Evolutionary conservation across 2,797 vertebrate species (phyloP).

Genomic region (Pantherophis vulpinus): DNA sequence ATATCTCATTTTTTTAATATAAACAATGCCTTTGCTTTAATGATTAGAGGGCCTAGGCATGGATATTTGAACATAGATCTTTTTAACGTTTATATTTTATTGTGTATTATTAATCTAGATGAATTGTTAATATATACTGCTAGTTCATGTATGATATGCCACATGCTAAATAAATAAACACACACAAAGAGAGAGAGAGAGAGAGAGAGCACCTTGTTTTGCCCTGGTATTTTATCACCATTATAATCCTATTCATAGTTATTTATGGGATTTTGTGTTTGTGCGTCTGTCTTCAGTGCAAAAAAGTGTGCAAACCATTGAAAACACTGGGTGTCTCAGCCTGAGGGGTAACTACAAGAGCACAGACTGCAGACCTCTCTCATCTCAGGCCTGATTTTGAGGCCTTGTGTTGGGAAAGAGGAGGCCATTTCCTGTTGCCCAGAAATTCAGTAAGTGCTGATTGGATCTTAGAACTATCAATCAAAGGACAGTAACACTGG

Average conservation of each 20-base stretch:
- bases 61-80: neutral
- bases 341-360: neutral
- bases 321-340: neutral
- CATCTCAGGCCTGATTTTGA: neutral
- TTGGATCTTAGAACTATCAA: neutral
- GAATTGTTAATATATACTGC: neutral
- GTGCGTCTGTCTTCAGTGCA: neutral
- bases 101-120: neutral
- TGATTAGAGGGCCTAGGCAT: neutral
- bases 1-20: neutral
- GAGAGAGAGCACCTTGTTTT: neutral
- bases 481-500: neutral
- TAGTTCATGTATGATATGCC: no score
- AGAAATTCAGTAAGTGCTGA: neutral
- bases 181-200: no score
- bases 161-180: neutral
- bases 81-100: neutral
- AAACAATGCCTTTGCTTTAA: neutral
- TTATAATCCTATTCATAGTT: neutral
- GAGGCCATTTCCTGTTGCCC: neutral
- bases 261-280: neutral
- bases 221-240: neutral
- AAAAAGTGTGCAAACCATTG: neutral
- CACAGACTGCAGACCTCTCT: no score
- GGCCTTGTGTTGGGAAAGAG: neutral